phyloP scores from a whole-genome alignment of 1,140 invertebrate genomes.

The Drosophila kurseongensis region DNA sequence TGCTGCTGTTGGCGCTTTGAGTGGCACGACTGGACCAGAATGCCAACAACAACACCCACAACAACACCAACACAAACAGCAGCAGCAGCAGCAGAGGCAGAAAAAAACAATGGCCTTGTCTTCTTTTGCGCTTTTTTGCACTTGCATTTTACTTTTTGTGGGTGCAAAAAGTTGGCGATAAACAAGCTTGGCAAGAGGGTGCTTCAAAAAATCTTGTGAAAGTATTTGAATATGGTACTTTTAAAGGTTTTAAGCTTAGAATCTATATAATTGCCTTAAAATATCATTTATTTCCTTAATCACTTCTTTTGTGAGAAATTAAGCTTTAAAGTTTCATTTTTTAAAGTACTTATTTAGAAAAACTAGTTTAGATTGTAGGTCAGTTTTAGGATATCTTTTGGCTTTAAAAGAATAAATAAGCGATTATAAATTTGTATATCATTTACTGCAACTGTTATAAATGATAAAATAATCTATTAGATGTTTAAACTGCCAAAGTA shows the following conservation, averaged over 20 bases:
- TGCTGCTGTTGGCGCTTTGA: constrained; percentile 58
- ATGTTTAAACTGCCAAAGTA: too few species aligned
- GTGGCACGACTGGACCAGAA: constrained; percentile 59
- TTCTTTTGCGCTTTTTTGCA: constrained; percentile 62
- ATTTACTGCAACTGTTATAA: too few species aligned
- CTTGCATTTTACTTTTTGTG: constrained; percentile 65
- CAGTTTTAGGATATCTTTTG: too few species aligned
- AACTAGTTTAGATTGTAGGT: too few species aligned
- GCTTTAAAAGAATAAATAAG: too few species aligned
- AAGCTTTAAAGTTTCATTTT: too few species aligned
- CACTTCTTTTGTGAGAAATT: too few species aligned
- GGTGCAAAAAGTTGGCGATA: constrained; percentile 49
- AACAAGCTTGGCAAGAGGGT: constrained; percentile 39
- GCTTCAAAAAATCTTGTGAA: background rate
- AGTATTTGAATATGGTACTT: background rate
- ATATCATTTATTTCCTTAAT: too few species aligned
- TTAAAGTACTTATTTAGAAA: too few species aligned
- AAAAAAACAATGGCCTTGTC: constrained; percentile 73
- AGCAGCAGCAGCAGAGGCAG: background rate
- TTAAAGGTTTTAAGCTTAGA: background rate
- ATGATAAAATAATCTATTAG: too few species aligned
- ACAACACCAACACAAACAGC: constrained; percentile 10
- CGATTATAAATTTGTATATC: too few species aligned
- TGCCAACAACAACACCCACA: constrained; percentile 24
- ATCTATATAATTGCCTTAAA: background rate